These are phyloP conservation scores for Archilochus colubris DNA, from an alignment of 2,113 vertebrate species.

Conservation along the genomic window DNA sequence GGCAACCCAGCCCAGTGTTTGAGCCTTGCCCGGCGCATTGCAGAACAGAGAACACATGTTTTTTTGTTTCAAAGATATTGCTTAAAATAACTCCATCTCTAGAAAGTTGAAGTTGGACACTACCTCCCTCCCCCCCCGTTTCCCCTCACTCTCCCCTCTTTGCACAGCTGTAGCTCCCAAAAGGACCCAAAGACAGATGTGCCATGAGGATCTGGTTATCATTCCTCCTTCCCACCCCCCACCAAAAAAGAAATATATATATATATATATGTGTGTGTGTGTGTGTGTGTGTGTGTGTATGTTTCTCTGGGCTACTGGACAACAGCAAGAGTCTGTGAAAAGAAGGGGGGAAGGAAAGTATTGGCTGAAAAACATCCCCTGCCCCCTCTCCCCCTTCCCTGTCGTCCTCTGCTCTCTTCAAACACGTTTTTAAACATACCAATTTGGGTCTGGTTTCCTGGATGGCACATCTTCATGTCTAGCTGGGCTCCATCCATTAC, in stretches of 20 bases:
- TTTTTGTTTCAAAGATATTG: constrained; percentile 71
- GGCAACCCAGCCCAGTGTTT: constrained; percentile 48
- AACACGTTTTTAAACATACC: constrained; percentile 51
- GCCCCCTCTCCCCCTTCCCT: background rate
- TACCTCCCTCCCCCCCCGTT: background rate
- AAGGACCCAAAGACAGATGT: background rate
- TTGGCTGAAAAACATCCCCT: constrained; percentile 22
- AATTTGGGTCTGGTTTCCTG: constrained; percentile 67
- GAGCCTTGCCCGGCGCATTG: constrained; percentile 3
- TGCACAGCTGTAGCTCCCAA: background rate
- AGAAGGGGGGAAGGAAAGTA: constrained; percentile 2
- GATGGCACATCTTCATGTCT: constrained; percentile 61
- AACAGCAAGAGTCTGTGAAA: constrained; percentile 10
- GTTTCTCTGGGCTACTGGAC: background rate
- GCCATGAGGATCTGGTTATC: background rate
- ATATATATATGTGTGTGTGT: no score
- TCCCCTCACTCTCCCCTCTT: background rate
- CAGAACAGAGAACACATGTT: constrained; percentile 63
- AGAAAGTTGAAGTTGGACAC: constrained; percentile 64
- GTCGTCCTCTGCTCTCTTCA: constrained; percentile 13
- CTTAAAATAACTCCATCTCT: constrained; percentile 75
- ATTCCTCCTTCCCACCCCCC: background rate
- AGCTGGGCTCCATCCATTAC: constrained; percentile 54
- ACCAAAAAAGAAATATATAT: no score
- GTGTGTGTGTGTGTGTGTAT: background rate